These are phyloP conservation scores for Hydrozoanthus gracilis DNA, from an alignment of 92 coral and sea anemone genomes.

Conservation along the genomic window DNA sequence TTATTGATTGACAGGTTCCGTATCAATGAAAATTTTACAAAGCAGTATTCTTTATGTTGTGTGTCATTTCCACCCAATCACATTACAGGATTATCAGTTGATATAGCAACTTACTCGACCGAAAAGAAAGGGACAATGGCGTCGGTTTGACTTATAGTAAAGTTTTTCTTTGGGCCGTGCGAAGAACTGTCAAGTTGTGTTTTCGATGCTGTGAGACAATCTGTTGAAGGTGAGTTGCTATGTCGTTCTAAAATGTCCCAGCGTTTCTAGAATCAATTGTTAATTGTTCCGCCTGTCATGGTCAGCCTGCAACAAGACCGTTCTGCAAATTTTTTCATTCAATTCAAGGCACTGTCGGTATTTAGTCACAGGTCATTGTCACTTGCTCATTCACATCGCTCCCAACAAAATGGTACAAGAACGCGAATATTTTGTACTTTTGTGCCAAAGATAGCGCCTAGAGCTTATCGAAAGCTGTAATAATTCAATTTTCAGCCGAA, in stretches of 20 bases:
- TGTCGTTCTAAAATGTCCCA: background rate
- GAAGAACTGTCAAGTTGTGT: conserved; percentile 33
- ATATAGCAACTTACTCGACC: conserved; percentile 92
- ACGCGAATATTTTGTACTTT: background rate
- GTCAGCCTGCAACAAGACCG: background rate
- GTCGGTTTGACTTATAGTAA: conserved; percentile 86
- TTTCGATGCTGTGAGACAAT: conserved; percentile 1
- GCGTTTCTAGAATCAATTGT: background rate
- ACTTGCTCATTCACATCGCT: conserved; percentile 10
- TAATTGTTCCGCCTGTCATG: background rate
- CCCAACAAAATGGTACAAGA: background rate
- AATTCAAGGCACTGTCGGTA: conserved; percentile 41
- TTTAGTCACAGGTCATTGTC: conserved; percentile 41
- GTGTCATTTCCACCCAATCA: conserved; percentile 82
- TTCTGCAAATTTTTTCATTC: conserved; percentile 40
- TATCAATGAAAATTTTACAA: conserved; percentile 84
- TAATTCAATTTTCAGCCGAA: conserved; percentile 4
- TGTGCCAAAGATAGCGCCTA: background rate
- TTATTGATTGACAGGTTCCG: conserved; percentile 77
- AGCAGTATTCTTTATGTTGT: conserved; percentile 37
- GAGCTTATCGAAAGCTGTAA: background rate
- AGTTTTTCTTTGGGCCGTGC: conserved; percentile 62
- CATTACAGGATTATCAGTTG: conserved; percentile 70
- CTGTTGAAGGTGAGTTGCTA: conserved; percentile 20
- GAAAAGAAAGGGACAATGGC: conserved; percentile 90